These are phyloP conservation scores for Eospalax fontanierii DNA, from an alignment of 2,797 vertebrate species.

Conservation along the genomic window DNA sequence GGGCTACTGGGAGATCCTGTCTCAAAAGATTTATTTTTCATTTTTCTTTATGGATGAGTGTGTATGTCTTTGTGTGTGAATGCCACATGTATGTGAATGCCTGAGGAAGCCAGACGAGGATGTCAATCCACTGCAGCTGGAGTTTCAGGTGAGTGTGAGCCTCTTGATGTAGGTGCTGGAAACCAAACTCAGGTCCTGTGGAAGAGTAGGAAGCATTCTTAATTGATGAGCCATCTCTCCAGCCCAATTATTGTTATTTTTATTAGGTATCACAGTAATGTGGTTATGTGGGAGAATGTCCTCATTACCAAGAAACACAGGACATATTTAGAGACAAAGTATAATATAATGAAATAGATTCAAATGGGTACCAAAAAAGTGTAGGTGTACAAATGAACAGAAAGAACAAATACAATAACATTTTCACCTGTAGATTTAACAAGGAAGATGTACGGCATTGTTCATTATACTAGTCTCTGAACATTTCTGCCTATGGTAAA, in stretches of 20 bases:
- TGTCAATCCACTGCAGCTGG: not conserved
- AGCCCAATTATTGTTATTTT: not conserved
- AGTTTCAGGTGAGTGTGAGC: not conserved
- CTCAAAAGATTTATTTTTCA: not conserved
- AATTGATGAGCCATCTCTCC: not conserved
- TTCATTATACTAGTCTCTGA: not conserved
- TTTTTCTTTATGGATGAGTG: not conserved
- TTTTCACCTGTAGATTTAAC: conserved; percentile 31
- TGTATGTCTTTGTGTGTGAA: not conserved
- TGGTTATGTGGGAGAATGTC: conserved; percentile 17
- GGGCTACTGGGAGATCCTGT: too few relatives aligned
- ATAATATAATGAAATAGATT: conserved; percentile 49
- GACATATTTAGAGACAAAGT: conserved; percentile 31
- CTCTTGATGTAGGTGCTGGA: not conserved
- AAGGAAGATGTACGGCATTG: not conserved
- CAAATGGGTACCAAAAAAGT: conserved; percentile 13
- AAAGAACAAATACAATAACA: conserved; percentile 34
- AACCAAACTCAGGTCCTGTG: not conserved
- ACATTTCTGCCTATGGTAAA: conserved; percentile 33
- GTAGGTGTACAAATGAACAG: not conserved
- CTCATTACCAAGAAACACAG: conserved; percentile 45
- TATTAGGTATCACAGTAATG: conserved; percentile 52
- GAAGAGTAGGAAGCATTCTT: not conserved
- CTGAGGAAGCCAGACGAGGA: not conserved
- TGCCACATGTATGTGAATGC: not conserved